Percentiles rank a stretch among this genome's conserved stretches.
These are phyloP conservation scores for Phataginus tricuspis DNA, from an alignment of 2,797 vertebrate species.

Conservation along the genomic window DNA sequence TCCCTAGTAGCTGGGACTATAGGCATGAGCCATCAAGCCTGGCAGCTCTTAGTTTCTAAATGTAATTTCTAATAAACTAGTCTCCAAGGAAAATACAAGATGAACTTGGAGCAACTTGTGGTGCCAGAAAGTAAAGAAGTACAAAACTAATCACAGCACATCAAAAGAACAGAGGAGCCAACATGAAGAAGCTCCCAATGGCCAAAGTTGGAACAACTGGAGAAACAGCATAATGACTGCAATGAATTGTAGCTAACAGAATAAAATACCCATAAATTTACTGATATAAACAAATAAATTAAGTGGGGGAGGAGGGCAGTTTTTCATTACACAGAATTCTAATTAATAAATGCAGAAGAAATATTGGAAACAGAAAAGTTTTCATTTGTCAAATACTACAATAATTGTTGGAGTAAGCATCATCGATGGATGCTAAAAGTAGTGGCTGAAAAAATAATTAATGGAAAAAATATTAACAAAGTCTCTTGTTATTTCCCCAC, in stretches of 20 bases:
- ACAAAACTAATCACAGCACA: neutral
- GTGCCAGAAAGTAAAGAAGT: neutral
- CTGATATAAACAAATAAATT: neutral
- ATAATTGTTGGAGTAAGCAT: neutral
- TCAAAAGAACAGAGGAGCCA: neutral
- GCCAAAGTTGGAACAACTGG: neutral
- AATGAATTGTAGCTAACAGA: neutral
- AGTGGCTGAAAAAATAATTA: neutral
- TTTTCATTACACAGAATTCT: neutral
- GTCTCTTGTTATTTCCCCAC: neutral
- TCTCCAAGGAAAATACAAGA: neutral
- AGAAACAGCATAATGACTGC: neutral
- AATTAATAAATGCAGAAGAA: neutral
- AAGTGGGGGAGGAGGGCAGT: neutral
- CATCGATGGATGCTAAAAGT: neutral
- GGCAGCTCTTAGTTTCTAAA: neutral
- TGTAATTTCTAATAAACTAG: neutral
- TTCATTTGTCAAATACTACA: neutral
- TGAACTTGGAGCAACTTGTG: neutral
- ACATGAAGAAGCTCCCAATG: neutral
- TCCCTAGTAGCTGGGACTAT: no score
- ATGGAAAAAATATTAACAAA: neutral
- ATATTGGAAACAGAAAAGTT: neutral
- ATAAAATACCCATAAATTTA: neutral
- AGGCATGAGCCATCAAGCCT: no score